Conservation (phyloP, 1,140 invertebrate species). For the Centruroides vittatus region DNA sequence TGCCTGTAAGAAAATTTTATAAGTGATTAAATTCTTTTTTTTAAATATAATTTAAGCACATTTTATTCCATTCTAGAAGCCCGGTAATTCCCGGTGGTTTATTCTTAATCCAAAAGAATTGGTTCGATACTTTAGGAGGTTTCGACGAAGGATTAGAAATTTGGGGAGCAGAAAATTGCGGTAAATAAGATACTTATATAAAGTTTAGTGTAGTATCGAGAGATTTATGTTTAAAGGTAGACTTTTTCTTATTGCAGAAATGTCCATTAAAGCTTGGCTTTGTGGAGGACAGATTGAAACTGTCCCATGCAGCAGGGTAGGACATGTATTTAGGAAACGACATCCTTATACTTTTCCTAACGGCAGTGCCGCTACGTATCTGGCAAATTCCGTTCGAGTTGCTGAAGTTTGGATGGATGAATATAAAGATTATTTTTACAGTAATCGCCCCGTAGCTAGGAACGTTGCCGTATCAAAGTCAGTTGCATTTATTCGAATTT, state of each 20-base stretch:
- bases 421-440: constrained; percentile 83
- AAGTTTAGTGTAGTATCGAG: no score
- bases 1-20: no score
- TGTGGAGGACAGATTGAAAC: constrained; percentile 81
- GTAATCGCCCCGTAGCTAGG: constrained; percentile 45
- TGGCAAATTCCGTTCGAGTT: constrained; percentile 69
- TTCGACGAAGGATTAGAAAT: constrained; percentile 99
- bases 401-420: constrained; percentile 95
- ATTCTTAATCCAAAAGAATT: constrained; percentile 90
- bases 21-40: no score
- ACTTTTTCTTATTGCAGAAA: neutral
- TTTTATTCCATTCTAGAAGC: constrained; percentile 27
- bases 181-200: constrained; percentile 31
- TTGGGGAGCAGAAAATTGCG: constrained; percentile 92
- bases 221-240: neutral
- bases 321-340: constrained; percentile 91
- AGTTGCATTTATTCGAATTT: neutral
- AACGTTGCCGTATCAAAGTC: constrained; percentile 41
- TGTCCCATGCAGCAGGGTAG: constrained; percentile 92
- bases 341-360: constrained; percentile 59
- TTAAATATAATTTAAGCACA: no score
- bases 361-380: constrained; percentile 79
- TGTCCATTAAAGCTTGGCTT: constrained; percentile 43
- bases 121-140: constrained; percentile 86
- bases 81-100: constrained; percentile 86